Conservation (phyloP, 1,140 invertebrate species). For the Listronotus bonariensis region DNA sequence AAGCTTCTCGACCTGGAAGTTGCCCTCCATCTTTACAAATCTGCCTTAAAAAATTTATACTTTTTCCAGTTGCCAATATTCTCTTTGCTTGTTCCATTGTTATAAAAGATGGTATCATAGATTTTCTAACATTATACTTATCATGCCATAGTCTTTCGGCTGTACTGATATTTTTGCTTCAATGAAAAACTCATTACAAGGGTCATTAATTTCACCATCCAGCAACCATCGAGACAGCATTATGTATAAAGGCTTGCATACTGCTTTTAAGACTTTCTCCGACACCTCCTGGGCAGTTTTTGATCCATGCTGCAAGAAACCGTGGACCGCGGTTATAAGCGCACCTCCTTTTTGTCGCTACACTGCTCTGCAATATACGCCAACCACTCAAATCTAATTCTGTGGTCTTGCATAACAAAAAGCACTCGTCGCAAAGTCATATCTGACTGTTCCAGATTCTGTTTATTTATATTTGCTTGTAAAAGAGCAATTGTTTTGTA, state of each 20-base stretch:
- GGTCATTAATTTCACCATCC: slow-evolving; percentile 89
- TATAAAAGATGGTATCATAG: slow-evolving; percentile 83
- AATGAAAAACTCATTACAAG: slow-evolving; percentile 92
- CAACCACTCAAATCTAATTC: slow-evolving; percentile 78
- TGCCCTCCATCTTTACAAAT: slow-evolving; percentile 82
- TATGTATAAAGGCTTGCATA: slow-evolving; percentile 83
- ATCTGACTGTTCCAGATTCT: slow-evolving; percentile 50
- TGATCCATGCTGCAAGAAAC: slow-evolving; percentile 85
- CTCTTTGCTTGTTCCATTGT: slow-evolving; percentile 69
- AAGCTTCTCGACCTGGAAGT: slow-evolving; percentile 68
- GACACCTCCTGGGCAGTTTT: slow-evolving; percentile 64
- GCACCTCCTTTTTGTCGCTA: slow-evolving; percentile 71
- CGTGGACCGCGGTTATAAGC: slow-evolving; percentile 66
- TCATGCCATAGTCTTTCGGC: slow-evolving; percentile 91
- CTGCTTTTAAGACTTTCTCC: slow-evolving; percentile 66
- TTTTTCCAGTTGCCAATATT: slow-evolving; percentile 91
- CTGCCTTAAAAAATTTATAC: slow-evolving; percentile 91
- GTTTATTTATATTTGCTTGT: slow-evolving; percentile 72
- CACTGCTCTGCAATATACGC: slow-evolving; percentile 80
- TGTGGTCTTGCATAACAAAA: slow-evolving; percentile 81
- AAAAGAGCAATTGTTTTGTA: slow-evolving; percentile 87
- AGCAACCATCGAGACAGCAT: slow-evolving; percentile 91
- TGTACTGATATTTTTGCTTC: slow-evolving; percentile 79
- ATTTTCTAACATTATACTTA: slow-evolving; percentile 83
- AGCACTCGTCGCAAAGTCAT: slow-evolving; percentile 77